These are phyloP conservation scores for Lithophane leautieri DNA, from an alignment of 2,888 invertebrate species.

Conservation along the genomic window DNA sequence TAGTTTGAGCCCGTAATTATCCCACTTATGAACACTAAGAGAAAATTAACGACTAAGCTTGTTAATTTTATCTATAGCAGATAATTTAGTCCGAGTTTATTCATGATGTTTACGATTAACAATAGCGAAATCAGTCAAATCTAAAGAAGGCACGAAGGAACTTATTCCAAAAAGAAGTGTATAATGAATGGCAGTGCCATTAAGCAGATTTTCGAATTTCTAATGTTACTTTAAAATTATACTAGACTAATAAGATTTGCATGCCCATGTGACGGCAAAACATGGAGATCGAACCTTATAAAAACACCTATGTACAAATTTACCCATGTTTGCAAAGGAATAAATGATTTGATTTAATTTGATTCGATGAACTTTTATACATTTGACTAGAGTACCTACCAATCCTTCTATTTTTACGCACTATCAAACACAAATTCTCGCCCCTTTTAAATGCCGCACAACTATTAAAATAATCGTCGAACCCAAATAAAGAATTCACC, in stretches of 20 bases:
- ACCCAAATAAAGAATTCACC: constrained; percentile 69
- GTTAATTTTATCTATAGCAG: neutral
- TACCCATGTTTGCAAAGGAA: no score
- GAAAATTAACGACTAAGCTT: neutral
- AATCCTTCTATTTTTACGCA: neutral
- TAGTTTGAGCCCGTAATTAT: neutral
- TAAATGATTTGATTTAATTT: no score
- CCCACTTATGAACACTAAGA: neutral
- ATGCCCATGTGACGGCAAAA: no score
- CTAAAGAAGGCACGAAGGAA: no score
- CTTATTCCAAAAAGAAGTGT: neutral
- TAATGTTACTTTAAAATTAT: no score
- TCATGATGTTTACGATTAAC: neutral
- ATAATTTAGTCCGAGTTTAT: neutral
- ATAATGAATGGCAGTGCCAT: neutral
- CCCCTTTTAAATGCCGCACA: constrained; percentile 19
- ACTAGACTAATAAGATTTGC: no score
- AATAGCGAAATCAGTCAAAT: neutral
- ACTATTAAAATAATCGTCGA: constrained; percentile 66
- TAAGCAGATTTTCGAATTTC: no score
- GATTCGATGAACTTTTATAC: neutral
- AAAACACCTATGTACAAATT: no score
- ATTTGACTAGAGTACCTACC: neutral
- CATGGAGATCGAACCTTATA: no score
- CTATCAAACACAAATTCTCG: constrained; percentile 3